phyloP scores from a whole-genome alignment of 2,888 invertebrate species.

The Troilus luridus region DNA sequence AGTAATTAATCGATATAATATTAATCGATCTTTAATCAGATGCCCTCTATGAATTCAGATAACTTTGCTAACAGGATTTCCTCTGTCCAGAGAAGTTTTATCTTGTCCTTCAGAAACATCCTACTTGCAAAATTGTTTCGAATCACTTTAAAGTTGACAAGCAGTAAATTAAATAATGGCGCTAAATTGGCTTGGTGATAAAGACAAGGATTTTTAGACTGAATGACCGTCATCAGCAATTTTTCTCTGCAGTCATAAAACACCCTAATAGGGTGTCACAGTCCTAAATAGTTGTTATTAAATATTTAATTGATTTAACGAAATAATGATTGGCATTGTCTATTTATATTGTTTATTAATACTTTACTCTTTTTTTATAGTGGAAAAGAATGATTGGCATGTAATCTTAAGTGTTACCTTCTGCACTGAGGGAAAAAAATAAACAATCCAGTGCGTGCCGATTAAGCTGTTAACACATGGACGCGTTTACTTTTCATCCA shows the following conservation, averaged over 20 bases:
- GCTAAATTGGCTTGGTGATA: neutral
- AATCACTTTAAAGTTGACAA: neutral
- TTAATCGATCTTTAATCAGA: neutral
- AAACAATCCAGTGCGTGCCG: no score
- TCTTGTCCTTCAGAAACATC: neutral
- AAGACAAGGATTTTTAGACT: neutral
- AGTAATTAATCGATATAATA: neutral
- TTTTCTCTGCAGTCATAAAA: neutral
- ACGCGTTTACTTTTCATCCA: no score
- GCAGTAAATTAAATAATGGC: neutral
- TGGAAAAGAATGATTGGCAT: no score
- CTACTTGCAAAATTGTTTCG: neutral
- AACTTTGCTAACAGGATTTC: neutral
- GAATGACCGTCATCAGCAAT: neutral
- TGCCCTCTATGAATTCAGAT: neutral
- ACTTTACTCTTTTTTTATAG: no score
- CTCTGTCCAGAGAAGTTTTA: neutral
- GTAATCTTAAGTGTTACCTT: no score
- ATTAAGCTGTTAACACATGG: no score
- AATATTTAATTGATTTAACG: no score
- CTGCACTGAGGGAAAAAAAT: no score
- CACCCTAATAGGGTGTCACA: no score
- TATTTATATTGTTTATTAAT: no score
- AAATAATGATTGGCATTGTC: no score
- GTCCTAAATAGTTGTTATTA: no score